These are phyloP conservation scores for Rhinella marina DNA, from an alignment of 2,797 vertebrate species.

Conservation along the genomic window DNA sequence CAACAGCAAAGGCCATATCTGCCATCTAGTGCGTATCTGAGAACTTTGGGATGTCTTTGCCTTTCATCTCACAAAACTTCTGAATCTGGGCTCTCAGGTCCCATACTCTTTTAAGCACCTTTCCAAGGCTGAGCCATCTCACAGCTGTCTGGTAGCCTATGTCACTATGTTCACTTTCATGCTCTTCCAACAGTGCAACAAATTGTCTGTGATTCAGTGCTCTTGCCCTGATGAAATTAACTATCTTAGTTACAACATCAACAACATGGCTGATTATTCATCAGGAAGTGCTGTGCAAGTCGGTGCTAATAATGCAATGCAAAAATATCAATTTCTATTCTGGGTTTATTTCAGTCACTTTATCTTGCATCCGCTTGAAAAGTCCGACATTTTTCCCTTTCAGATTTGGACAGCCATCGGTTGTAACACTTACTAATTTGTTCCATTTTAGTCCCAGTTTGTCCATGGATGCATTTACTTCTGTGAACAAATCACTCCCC, in stretches of 20 bases:
- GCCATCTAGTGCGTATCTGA: too few species aligned
- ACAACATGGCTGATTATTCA: too few species aligned
- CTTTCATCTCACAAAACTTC: background rate
- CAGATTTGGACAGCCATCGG: background rate
- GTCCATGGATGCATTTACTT: background rate
- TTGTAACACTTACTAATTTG: background rate
- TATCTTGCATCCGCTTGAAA: background rate
- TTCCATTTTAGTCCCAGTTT: background rate
- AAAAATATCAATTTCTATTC: background rate
- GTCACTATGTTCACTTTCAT: background rate
- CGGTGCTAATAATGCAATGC: background rate
- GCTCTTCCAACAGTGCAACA: too few species aligned
- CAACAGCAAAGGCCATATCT: too few species aligned
- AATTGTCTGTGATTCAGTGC: background rate
- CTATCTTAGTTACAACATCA: background rate
- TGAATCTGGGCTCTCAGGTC: background rate
- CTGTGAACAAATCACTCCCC: background rate
- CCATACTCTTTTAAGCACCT: background rate
- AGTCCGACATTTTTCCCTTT: constrained; percentile 1
- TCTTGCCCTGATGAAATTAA: background rate
- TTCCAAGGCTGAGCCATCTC: background rate
- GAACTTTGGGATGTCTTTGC: background rate
- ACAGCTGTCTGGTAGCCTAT: background rate
- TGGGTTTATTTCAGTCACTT: background rate
- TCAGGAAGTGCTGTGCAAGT: too few species aligned